Base-by-base conservation (phyloP, 2,113 vertebrate species). In the Amblyopsis rosae region DNA sequence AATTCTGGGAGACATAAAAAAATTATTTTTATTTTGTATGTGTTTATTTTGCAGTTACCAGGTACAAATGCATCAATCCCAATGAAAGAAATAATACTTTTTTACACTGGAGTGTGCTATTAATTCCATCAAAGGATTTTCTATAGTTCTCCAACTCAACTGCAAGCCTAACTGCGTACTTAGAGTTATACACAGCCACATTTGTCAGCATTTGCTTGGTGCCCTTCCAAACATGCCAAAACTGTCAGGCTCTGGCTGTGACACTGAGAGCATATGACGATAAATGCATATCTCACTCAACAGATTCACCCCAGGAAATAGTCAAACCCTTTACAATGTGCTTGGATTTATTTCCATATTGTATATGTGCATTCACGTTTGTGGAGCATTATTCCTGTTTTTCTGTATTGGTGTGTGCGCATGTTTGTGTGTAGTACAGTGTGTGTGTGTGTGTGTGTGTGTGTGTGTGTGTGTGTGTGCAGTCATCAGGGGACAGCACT, bases 271-370 rank as follows among this genome's bases (percentile, higher is more conserved):
- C 74, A 63, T 59, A 82, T 64, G 59, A 12, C 83, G 75, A 84
- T 86, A 65, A 77, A 86, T 83, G 79, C 82, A 48, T n/a, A 66
- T 70, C 71, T 73, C 80, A 68, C 72, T 87, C 78, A 79, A 84
- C 83, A 87, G 73, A 87, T 79, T 86, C 75, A 64, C 67, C 50
- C 69, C 7, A 6, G 66, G 69, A 77, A 74, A 83, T 78, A 83
- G 67, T 12, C 57, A 65, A 67, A 75, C 82, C 70, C 79, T 55
- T 19, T 69, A 70, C 75, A 83, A 84, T 83, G 72, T 80, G 69
- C 5, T 32, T 12, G 26, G 26, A 26, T 58, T 58, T 26, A 12
- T 19, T 10, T 32, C 53, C 26, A 70, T 80, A 66, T 26, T 73
- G 63, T 82, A 69, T 62, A 62, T 76, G 70, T 32, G 53, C 48